A percentile compares a stretch with the other conserved stretches of the same genome.
phyloP scores from a whole-genome alignment of 23 tunicate genomes.

The Styela clava region DNA sequence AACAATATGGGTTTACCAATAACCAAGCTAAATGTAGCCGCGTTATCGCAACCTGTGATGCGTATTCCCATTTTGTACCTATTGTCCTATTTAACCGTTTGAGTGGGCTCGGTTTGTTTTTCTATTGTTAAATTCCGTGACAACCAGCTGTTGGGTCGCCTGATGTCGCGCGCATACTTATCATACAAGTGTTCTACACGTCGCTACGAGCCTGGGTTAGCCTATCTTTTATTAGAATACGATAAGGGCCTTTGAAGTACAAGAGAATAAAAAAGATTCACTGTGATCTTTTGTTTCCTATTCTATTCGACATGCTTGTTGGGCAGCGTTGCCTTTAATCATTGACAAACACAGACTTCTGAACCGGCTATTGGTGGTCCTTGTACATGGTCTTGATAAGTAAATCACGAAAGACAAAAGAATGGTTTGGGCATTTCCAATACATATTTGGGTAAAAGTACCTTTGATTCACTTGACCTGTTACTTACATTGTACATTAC shows the following conservation, averaged over 20 bases:
- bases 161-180: constrained; percentile 20
- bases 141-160: constrained; percentile 8
- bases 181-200: neutral
- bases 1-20: no score
- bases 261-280: constrained; percentile 3
- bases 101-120: neutral
- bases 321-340: constrained; percentile 12
- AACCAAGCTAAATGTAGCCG: neutral
- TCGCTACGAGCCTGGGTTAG: neutral
- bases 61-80: neutral
- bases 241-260: constrained; percentile 1
- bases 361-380: neutral
- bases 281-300: neutral
- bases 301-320: constrained; percentile 7
- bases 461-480: no score
- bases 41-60: neutral
- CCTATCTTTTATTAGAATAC: neutral
- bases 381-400: neutral
- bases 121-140: neutral
- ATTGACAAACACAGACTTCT: neutral
- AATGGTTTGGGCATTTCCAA: no score
- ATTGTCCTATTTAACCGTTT: neutral
- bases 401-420: no score
- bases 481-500: no score
- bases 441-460: no score